A percentile compares a stretch with the other conserved stretches of the same genome.
phyloP scores from a whole-genome alignment of 2,113 vertebrate species.

The Coptodon rendalli region DNA sequence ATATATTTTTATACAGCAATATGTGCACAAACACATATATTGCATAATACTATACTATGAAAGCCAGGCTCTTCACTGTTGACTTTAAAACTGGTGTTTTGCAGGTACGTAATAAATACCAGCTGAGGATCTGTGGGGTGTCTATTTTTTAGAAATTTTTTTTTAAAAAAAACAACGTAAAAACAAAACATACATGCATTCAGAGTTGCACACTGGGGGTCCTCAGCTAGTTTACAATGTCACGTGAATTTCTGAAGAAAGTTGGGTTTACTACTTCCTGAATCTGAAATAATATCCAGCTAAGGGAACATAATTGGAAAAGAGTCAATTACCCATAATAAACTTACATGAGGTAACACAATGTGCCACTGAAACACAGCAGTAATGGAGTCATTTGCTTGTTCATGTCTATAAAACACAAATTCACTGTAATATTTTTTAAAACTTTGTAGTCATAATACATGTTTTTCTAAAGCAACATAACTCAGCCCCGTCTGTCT shows the following conservation, averaged over 20 bases:
- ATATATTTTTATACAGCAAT: not conserved
- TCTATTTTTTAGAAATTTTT: not conserved
- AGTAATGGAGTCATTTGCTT: not conserved
- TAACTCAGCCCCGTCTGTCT: not conserved
- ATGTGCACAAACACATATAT: not conserved
- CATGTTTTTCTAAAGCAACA: not conserved
- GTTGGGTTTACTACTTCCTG: not conserved
- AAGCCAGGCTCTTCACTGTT: not conserved
- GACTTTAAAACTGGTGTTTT: not conserved
- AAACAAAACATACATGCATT: not conserved
- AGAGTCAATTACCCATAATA: not conserved
- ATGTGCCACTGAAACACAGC: not conserved
- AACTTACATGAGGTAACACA: not conserved
- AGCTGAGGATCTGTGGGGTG: not conserved
- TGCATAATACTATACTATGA: not conserved
- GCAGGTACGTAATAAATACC: not conserved
- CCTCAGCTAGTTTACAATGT: not conserved
- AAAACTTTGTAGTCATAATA: not conserved
- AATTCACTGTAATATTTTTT: not conserved
- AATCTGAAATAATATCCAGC: not conserved
- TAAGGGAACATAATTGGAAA: not conserved
- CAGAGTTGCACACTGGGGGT: not conserved
- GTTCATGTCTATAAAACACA: not conserved
- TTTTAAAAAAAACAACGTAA: rapidly evolving
- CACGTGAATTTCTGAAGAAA: not conserved